Evolutionary conservation across 2,888 invertebrate genomes (phyloP).

Genomic region (Coremacera marginata): DNA sequence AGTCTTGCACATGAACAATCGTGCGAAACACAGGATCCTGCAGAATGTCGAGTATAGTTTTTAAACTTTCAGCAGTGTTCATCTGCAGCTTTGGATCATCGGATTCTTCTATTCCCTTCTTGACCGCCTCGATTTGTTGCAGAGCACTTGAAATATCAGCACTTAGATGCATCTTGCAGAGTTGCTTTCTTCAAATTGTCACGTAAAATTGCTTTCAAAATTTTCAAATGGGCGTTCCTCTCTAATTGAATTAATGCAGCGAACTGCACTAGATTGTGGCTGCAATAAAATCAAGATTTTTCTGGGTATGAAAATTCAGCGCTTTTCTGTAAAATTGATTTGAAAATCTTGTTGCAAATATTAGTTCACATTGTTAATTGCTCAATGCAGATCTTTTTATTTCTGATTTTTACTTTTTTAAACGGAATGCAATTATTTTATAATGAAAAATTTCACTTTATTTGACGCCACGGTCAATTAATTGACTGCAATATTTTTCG

Average conservation of each 20-base stretch:
- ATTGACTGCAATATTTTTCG: neutral
- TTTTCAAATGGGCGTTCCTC: conserved; percentile 25
- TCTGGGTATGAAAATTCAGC: neutral
- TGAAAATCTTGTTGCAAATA: neutral
- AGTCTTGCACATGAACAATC: conserved; percentile 92
- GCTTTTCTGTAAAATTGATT: neutral
- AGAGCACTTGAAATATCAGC: conserved; percentile 89
- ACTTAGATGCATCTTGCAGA: conserved; percentile 64
- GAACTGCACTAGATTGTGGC: neutral
- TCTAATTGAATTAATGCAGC: conserved; percentile 42
- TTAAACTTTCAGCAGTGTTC: conserved; percentile 80
- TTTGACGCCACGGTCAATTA: neutral
- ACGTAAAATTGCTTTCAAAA: neutral
- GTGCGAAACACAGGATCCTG: conserved; percentile 93
- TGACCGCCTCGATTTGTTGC: conserved; percentile 89
- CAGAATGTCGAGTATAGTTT: conserved; percentile 83
- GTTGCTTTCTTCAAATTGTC: neutral
- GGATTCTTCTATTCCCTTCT: conserved; percentile 86
- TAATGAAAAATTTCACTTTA: conserved; percentile 29
- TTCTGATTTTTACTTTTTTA: neutral
- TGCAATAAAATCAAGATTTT: neutral
- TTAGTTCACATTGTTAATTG: neutral
- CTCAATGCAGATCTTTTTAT: neutral
- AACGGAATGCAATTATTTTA: conserved; percentile 9
- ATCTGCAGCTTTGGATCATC: conserved; percentile 86